phyloP scores from a whole-genome alignment of 1,140 invertebrate species.

The Cherax quadricarinatus region DNA sequence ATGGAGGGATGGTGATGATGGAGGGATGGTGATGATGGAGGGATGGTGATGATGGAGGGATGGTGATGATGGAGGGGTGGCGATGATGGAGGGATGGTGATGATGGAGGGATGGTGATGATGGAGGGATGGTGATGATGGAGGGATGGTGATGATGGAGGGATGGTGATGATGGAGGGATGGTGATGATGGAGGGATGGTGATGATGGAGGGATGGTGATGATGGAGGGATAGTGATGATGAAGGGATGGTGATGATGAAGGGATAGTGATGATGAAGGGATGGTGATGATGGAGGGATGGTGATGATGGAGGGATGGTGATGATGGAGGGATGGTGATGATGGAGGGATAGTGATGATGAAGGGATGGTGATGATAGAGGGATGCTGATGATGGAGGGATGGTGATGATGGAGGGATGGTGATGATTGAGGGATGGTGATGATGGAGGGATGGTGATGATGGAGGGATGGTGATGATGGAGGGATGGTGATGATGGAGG shows the following conservation, averaged over 20 bases:
- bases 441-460: no score
- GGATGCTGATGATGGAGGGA: no score
- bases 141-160: background rate
- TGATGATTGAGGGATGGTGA: no score
- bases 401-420: no score
- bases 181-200: no score
- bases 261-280: background rate
- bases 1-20: background rate
- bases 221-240: background rate
- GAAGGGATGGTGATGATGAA: background rate
- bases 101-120: background rate
- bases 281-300: background rate
- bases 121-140: background rate
- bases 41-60: no score
- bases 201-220: background rate
- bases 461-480: background rate
- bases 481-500: no score
- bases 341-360: background rate
- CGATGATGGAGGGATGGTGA: background rate
- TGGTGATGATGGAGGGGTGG: no score
- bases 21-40: background rate
- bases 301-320: background rate
- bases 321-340: background rate
- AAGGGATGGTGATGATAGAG: background rate
- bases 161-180: background rate